Conservation (phyloP, 1,140 invertebrate species). For the Danaus melanippus region DNA sequence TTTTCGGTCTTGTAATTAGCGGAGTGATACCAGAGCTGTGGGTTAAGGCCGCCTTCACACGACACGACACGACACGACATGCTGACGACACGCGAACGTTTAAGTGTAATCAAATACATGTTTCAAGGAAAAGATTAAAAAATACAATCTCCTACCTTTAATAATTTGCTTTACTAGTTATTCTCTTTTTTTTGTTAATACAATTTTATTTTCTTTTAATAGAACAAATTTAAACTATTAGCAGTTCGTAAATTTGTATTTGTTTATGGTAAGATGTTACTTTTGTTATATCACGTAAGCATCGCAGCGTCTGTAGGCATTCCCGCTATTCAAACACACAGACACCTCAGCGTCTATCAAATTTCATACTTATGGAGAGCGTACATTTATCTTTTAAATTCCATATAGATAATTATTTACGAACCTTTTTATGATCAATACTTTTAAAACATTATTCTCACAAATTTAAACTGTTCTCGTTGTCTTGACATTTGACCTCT, state of each 20-base stretch:
- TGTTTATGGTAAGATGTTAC: background rate
- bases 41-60: slow-evolving; percentile 10
- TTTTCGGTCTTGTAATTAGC: slow-evolving; percentile 19
- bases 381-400: too few species aligned
- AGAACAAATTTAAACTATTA: too few species aligned
- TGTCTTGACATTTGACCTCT: too few species aligned
- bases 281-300: slow-evolving; percentile 12
- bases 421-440: too few species aligned
- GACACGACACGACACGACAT: slow-evolving; percentile 16
- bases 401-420: too few species aligned
- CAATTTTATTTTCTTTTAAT: too few species aligned
- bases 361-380: background rate
- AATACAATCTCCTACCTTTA: too few species aligned
- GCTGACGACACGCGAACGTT: slow-evolving; percentile 5
- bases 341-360: slow-evolving; percentile 34
- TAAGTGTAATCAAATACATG: slow-evolving; percentile 6
- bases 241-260: too few species aligned
- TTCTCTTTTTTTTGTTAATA: too few species aligned
- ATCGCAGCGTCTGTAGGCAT: slow-evolving; percentile 13
- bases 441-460: too few species aligned
- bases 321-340: slow-evolving; percentile 55
- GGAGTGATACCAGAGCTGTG: slow-evolving; percentile 11
- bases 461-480: too few species aligned
- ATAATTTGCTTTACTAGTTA: too few species aligned
- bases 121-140: background rate